Evolutionary conservation across 64 coral and sea anemone genomes (phyloP), one percentile per base, ranked within the genome.

Genomic region (Stichodactyla mertensii): DNA sequence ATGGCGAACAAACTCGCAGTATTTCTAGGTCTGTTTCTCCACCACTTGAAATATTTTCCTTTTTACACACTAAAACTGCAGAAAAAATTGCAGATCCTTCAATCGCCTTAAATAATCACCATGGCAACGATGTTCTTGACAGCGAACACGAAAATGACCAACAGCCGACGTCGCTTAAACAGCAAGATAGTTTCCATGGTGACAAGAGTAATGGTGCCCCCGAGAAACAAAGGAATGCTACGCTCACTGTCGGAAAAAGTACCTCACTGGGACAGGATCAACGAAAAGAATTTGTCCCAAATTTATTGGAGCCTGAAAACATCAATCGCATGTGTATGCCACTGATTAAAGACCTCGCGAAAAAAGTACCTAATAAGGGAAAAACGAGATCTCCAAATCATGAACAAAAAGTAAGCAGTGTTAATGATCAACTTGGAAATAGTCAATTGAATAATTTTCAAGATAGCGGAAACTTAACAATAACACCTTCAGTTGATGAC

Each of bases 291-390:
- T 62, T 85, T 61, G 15, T 23, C 19, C 14, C 60, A 64, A 61
- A 28, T 55, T 85, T 85, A 55, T 23, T 85, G 4, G 13, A 61
- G 9, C 55, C 83, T 5, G 83, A 85, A 16, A 85, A 85, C 20
- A 85, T 85, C 0, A 85, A 85, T 31, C 55, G 60, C 9, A 52
- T 85, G 55, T 85, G 83, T 62, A 85, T 85, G 27, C 83, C 83
- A 16, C 24, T 85, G 54, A 61, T 85, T 16, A 19, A 53, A 20
- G 78, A 81, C 52, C 51, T 81, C 12, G 20, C 18, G 13, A 81
- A 81, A 53, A 74, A 74, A 31, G 4, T 23, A 31, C 23, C 24
- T 58, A 0, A 45, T 45, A 45, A 45, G 36, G 36, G 9, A 58
- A 74, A 74, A 74, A 27, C 69, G 23, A 74, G 24, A 12, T 9